Conservation (phyloP, 2,797 vertebrate genomes). For the Pseudomugil tenellus region DNA sequence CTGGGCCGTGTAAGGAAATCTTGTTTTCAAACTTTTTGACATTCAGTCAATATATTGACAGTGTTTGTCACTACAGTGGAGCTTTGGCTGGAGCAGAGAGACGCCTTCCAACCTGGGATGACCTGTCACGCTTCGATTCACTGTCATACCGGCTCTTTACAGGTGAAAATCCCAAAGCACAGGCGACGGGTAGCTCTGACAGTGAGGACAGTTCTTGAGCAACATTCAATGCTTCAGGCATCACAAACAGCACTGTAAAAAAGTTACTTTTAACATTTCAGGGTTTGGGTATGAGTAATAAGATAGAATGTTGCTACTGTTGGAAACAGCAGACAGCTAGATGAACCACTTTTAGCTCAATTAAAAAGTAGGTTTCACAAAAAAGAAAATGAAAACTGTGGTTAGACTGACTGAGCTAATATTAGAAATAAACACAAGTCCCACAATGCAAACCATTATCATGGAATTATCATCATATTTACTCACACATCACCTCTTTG, state of each 20-base stretch:
- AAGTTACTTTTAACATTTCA: slow-evolving; percentile 32
- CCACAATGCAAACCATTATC: background rate
- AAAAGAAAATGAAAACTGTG: background rate
- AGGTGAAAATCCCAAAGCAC: slow-evolving; percentile 65
- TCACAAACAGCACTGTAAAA: slow-evolving; percentile 31
- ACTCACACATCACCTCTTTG: background rate
- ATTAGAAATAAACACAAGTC: background rate
- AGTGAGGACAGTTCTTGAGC: slow-evolving; percentile 42
- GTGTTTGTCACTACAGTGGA: slow-evolving; percentile 73
- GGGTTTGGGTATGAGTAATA: slow-evolving; percentile 21
- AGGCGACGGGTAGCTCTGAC: slow-evolving; percentile 63
- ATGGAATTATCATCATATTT: background rate
- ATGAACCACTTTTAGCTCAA: background rate
- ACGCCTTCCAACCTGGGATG: slow-evolving; percentile 64
- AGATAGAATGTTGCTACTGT: background rate
- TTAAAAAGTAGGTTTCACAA: background rate
- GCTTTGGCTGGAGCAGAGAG: slow-evolving; percentile 62
- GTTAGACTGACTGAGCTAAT: background rate
- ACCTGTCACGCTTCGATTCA: slow-evolving; percentile 74
- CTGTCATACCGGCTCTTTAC: slow-evolving; percentile 64
- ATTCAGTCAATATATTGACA: slow-evolving; percentile 84
- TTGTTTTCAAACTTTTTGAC: slow-evolving; percentile 83
- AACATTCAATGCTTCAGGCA: slow-evolving; percentile 29
- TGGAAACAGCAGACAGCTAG: slow-evolving; percentile 6
- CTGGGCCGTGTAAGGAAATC: slow-evolving; percentile 60